Evolutionary conservation across 30 jellyfish, hydroid and myxozoan species (phyloP).

Genomic region (Rhopilema esculentum): DNA sequence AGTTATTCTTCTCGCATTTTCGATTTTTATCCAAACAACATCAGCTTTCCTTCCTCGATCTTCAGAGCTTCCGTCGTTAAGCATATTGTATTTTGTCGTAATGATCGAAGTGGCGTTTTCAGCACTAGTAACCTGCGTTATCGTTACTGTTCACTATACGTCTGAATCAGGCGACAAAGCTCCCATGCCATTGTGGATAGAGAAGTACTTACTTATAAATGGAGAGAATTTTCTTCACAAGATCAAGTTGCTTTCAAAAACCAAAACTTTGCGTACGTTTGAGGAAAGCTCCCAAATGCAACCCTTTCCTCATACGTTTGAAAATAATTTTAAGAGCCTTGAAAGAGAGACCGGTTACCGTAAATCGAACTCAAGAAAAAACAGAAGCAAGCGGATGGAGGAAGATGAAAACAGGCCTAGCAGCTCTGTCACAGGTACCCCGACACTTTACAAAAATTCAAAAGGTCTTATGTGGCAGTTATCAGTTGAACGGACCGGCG

Average conservation of each 20-base stretch:
- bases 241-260: constrained; percentile 34
- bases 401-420: background rate
- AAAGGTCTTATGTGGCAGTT: background rate
- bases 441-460: background rate
- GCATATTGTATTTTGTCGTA: constrained; percentile 52
- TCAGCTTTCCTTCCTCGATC: constrained; percentile 57
- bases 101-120: constrained; percentile 65
- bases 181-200: constrained; percentile 60
- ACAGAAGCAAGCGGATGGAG: background rate
- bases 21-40: constrained; percentile 45
- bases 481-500: background rate
- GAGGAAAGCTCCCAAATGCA: constrained; percentile 11
- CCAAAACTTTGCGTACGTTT: background rate
- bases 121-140: constrained; percentile 51
- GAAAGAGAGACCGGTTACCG: background rate
- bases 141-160: constrained; percentile 48
- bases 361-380: background rate
- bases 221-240: constrained; percentile 34
- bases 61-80: constrained; percentile 48
- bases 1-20: constrained; percentile 55
- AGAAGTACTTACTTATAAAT: constrained; percentile 21
- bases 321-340: background rate
- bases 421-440: background rate
- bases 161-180: constrained; percentile 53
- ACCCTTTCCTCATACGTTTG: background rate